Evolutionary conservation across 2,797 vertebrate species (phyloP).

Genomic region (Rhadinocentrus ornatus): DNA sequence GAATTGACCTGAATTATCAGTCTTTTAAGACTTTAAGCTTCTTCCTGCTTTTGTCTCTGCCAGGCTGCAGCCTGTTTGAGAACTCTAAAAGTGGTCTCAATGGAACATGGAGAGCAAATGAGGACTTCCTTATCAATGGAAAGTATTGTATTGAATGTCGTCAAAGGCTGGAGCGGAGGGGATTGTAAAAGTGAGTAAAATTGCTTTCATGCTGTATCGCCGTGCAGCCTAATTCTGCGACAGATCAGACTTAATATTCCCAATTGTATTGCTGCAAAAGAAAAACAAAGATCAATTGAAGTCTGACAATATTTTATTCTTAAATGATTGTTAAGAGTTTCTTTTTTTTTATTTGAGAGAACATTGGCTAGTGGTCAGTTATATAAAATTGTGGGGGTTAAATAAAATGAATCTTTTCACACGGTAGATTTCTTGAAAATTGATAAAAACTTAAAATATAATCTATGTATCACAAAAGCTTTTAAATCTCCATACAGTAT

Average conservation of each 20-base stretch:
- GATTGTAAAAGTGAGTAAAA: conserved; percentile 92
- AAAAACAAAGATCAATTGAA: not conserved
- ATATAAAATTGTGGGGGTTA: not conserved
- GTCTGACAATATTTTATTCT: not conserved
- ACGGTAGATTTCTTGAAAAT: not conserved
- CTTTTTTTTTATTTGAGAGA: not conserved
- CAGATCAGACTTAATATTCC: not conserved
- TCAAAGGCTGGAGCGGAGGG: conserved; percentile 92
- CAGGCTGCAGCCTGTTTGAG: conserved; percentile 94
- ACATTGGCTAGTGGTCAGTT: not conserved
- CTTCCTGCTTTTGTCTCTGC: not conserved
- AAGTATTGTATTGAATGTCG: conserved; percentile 89
- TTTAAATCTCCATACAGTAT: not conserved
- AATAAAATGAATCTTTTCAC: not conserved
- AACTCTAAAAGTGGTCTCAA: conserved; percentile 93
- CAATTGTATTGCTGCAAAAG: conserved; percentile 3
- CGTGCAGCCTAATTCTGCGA: not conserved
- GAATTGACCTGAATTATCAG: not conserved
- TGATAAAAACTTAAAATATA: not conserved
- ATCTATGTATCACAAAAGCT: not conserved
- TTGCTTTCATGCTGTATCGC: not conserved
- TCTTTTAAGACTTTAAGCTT: not conserved
- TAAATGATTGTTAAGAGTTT: not conserved
- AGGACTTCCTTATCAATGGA: conserved; percentile 91
- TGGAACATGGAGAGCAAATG: conserved; percentile 90